These are phyloP conservation scores for Grallaria varia DNA, from an alignment of 2,113 vertebrate genomes.

Conservation along the genomic window DNA sequence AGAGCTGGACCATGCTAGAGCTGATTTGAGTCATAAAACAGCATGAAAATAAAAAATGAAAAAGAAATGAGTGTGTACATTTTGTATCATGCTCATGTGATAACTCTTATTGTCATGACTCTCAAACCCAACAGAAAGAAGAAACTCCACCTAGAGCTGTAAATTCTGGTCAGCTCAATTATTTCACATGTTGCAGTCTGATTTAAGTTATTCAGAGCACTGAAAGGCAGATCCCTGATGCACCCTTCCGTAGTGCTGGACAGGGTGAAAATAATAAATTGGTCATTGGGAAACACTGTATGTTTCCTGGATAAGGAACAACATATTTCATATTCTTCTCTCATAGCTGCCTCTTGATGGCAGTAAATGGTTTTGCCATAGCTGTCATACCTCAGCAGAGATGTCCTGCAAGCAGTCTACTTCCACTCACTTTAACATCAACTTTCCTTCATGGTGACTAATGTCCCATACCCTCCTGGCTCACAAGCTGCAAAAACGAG, in stretches of 20 bases:
- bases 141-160: conserved; percentile 68
- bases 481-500: neutral
- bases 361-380: conserved; percentile 74
- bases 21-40: conserved; percentile 51
- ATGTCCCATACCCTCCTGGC: conserved; percentile 33
- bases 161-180: conserved; percentile 78
- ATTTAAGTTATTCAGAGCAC: conserved; percentile 74
- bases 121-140: conserved; percentile 65
- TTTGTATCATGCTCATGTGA: conserved; percentile 37
- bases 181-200: conserved; percentile 72
- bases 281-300: conserved; percentile 66
- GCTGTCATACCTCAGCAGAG: conserved; percentile 67
- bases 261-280: conserved; percentile 78
- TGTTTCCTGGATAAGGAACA: conserved; percentile 61
- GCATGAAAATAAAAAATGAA: conserved; percentile 59
- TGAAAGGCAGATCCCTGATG: conserved; percentile 76
- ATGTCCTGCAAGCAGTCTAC: conserved; percentile 52
- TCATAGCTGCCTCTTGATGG: conserved; percentile 76
- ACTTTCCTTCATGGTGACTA: conserved; percentile 31
- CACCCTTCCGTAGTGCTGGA: conserved; percentile 66
- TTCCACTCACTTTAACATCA: conserved; percentile 45
- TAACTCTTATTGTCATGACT: conserved; percentile 52
- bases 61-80: conserved; percentile 51
- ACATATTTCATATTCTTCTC: conserved; percentile 71
- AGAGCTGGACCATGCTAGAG: conserved; percentile 34